Conservation (phyloP, 64 coral and sea anemone species). For the Stichodactyla helianthus region DNA sequence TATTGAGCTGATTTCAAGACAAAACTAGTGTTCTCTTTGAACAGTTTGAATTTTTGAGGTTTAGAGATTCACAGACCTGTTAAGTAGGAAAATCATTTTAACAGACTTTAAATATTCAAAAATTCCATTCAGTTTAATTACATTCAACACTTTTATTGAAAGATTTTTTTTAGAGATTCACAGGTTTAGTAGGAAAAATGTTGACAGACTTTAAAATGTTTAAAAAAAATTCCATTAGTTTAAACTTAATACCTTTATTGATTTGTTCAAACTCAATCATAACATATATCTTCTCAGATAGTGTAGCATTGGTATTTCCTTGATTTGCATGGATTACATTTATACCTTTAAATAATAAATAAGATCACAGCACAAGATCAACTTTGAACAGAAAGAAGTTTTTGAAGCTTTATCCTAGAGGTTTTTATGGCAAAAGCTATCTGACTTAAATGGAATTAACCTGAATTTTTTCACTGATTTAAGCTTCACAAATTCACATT, state of each 20-base stretch:
- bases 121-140: too few species aligned
- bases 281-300: background rate
- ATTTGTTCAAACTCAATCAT: background rate
- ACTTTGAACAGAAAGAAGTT: background rate
- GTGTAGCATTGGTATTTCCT: background rate
- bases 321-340: background rate
- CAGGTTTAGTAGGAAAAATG: too few species aligned
- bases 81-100: too few species aligned
- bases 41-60: background rate
- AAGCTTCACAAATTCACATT: background rate
- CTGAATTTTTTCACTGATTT: background rate
- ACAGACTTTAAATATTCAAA: too few species aligned
- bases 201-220: too few species aligned
- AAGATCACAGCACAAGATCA: background rate
- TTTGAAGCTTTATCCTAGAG: background rate
- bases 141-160: too few species aligned
- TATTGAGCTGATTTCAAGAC: background rate
- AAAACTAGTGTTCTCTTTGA: background rate
- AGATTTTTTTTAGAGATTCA: too few species aligned
- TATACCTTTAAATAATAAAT: conserved; percentile 2
- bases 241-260: too few species aligned
- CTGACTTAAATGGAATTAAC: background rate
- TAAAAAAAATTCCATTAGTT: too few species aligned
- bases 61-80: too few species aligned
- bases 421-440: background rate